Base-by-base conservation (phyloP, 2,797 vertebrate species). In the Octomys mimax region DNA sequence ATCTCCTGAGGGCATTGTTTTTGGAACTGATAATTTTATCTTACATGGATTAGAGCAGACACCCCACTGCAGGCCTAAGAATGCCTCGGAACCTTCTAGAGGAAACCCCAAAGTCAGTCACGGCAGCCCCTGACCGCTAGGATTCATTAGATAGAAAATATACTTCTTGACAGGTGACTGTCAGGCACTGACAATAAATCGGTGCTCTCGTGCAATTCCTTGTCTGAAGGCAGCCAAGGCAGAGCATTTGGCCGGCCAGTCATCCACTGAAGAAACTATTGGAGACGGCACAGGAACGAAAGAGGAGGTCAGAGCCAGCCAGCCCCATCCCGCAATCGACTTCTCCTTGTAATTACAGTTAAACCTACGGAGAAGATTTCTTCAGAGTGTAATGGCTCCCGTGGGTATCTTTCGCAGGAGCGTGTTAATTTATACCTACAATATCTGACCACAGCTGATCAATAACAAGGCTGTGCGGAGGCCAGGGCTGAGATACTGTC, bases 401-500 rank as follows among this genome's bases (percentile, higher is more conserved):
- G 0, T 33, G 87, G 96, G 89, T 71, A 52, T 95, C 57, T 98
- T 98, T 98, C 92, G 92, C 49, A 46, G 85, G 52, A 94, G 81
- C 93, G 96, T 86, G 57, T 91, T 97, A 83, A 97, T 95, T 79
- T 93, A 91, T 28, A 14, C 91, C 96, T 96, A 81, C 0, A 4
- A 19, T 97, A 92, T 96, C 89, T 97, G 95, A 95, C 95, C 89
- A 31, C 59, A 85, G 36, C 22, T 97, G 96, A 98, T 94, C 75
- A 85, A 97, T 98, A 95, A 16, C 88, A 81, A 95, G 94, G 84
- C 82, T 61, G 85, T 89, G 92, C 84, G 92, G 91, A 96, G 95
- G 68, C 78, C 83, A 87, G 78, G 80, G 3, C 36, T 71, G 31
- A 89, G 88, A 75, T 86, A 83, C 31, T 70, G 49, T 92, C 97